A percentile compares a stretch with the other conserved stretches of the same genome.
Conservation (phyloP, 2,797 vertebrate species). For the Alcedo quadribrachys region DNA sequence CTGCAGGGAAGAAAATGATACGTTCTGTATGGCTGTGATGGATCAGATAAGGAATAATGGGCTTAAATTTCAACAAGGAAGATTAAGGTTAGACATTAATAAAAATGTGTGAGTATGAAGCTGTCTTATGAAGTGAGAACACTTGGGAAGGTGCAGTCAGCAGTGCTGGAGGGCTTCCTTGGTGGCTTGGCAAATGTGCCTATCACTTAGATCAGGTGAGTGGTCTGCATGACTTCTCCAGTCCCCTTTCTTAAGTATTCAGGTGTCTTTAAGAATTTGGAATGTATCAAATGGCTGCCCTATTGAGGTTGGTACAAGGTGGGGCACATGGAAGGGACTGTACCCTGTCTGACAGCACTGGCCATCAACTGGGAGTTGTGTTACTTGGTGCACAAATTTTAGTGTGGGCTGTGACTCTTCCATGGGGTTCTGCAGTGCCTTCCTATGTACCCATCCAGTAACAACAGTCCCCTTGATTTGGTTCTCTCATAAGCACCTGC, state of each 20-base stretch:
- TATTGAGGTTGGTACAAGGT: fast-evolving
- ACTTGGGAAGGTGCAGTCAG: neutral
- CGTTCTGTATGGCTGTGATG: neutral
- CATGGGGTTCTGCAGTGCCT: neutral
- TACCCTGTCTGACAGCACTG: fast-evolving
- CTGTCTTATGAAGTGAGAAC: neutral
- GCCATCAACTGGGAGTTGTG: neutral
- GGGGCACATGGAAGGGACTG: fast-evolving
- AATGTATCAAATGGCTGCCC: fast-evolving
- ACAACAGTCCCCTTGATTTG: neutral
- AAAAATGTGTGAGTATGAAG: fast-evolving
- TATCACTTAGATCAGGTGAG: neutral
- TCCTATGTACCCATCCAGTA: fast-evolving
- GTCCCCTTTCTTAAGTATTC: neutral
- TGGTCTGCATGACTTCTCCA: neutral
- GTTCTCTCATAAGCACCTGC: neutral
- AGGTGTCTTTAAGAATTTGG: neutral
- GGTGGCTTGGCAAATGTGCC: neutral
- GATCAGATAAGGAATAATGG: neutral
- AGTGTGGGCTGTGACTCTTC: neutral
- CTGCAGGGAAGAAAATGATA: neutral
- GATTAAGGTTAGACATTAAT: neutral
- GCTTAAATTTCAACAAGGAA: neutral
- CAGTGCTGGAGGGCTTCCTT: neutral
- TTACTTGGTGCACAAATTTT: neutral